Base-by-base conservation (phyloP, 2,797 vertebrate genomes). In the Ptychobarbus kaznakovi region DNA sequence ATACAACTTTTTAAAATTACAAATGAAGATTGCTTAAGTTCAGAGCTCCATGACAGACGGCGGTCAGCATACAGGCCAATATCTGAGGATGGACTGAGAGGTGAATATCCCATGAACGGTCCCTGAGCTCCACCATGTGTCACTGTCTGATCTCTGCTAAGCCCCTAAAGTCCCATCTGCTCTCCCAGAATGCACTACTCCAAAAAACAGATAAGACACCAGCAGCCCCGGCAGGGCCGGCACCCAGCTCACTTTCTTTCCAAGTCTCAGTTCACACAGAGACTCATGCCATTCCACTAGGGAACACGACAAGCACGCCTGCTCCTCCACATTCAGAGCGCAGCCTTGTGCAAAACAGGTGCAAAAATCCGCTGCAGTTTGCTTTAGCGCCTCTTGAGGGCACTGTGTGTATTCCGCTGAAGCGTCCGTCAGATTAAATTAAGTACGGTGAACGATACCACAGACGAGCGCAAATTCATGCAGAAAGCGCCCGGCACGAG, bases 331-430 rank as follows among this genome's bases (percentile, higher is more conserved):
- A 65, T 40, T 49, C 46, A 25, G 53, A 68, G 78, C 10, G 63
- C n/a, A 58, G 68, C 44, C 16, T 46, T 44, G 44, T 68, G 28
- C 58, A 79, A 86, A 90, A 91, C 91, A 84, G 88, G 88, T 86
- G 28, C 18, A 42, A 66, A 11, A 38, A 63, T 69, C 70, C 53
- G 49, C 87, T 84, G 92, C 75, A 84, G 77, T 76, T 78, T 1
- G 4, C n/a, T 11, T 28, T 78, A 86, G 61, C 4, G 28, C 94
- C 95, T 95, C 93, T 93, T 91, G 95, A 93, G 93, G 94, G 94
- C 89, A 94, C 94, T 95, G 91, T 94, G 92, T 93, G 92, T 92
- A 91, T 93, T 94, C 87, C 84, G 83, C 81, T 92, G 88, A 90
- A 92, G 91, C 86, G 85, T 86, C 89, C 85, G 72, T 87, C 80